Percentiles rank a stretch among this genome's conserved stretches.
These are phyloP conservation scores for Pseudochirops cupreus DNA, from an alignment of 2,797 vertebrate species.

Conservation along the genomic window DNA sequence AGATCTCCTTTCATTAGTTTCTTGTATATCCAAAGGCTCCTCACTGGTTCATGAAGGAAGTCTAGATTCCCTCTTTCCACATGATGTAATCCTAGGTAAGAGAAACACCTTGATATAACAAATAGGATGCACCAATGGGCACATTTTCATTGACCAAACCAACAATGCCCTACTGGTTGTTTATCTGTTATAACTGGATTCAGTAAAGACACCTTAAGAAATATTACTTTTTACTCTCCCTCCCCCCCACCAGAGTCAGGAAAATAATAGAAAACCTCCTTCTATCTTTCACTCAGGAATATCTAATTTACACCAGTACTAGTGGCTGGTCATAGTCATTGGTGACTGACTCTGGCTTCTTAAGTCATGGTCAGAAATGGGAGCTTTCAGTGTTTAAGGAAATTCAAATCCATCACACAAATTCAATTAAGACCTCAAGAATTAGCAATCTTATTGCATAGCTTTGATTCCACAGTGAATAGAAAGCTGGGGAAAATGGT, in stretches of 20 bases:
- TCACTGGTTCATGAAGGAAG: neutral
- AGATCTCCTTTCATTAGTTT: neutral
- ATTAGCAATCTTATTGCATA: neutral
- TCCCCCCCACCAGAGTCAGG: slow-evolving; percentile 59
- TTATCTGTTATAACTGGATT: neutral
- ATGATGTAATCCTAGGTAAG: neutral
- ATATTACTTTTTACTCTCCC: slow-evolving; percentile 71
- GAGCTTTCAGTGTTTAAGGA: slow-evolving; percentile 7
- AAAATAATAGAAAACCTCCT: slow-evolving; percentile 73
- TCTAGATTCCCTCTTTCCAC: neutral
- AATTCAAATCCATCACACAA: slow-evolving; percentile 21
- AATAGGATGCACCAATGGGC: neutral
- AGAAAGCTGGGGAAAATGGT: neutral
- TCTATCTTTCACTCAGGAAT: slow-evolving; percentile 70
- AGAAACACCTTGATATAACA: neutral
- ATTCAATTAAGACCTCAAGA: slow-evolving; percentile 45
- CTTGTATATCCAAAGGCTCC: slow-evolving; percentile 34
- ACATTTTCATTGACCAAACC: neutral
- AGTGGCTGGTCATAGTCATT: slow-evolving; percentile 55
- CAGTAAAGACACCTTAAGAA: slow-evolving; percentile 65
- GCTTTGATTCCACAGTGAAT: neutral
- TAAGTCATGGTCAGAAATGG: slow-evolving; percentile 55
- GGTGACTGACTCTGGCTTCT: slow-evolving; percentile 51
- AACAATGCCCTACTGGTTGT: neutral
- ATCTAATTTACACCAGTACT: slow-evolving; percentile 54